phyloP scores from a whole-genome alignment of 2,888 invertebrate genomes.

The Drosophila demipolita region DNA sequence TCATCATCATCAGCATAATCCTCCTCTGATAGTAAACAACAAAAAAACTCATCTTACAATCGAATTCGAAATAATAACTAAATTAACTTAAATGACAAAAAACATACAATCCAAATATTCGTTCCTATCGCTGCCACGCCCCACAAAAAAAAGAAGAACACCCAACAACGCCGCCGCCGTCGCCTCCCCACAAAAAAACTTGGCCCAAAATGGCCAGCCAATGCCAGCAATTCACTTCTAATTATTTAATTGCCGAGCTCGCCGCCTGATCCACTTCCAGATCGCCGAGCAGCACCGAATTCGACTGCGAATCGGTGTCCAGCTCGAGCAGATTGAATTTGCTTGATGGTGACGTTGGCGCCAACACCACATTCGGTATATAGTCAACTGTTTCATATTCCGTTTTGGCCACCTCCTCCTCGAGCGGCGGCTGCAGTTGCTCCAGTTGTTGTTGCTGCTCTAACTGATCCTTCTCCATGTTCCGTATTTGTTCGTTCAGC shows the following conservation, averaged over 20 bases:
- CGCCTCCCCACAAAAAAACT: constrained; percentile 5
- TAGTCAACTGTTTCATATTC: constrained; percentile 84
- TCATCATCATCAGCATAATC: constrained; percentile 3
- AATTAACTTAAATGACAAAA: constrained; percentile 65
- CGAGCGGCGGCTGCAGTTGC: constrained; percentile 32
- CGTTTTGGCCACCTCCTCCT: constrained; percentile 75
- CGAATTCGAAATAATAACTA: constrained; percentile 60
- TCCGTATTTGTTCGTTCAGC: constrained; percentile 1
- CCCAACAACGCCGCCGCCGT: constrained; percentile 8
- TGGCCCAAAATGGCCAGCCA: constrained; percentile 26
- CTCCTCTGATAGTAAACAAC: constrained; percentile 36
- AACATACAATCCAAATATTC: constrained; percentile 55
- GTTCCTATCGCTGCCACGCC: constrained; percentile 53
- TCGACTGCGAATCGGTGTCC: constrained; percentile 81
- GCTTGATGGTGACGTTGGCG: constrained; percentile 57
- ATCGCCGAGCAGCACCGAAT: constrained; percentile 69
- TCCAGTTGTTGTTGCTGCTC: constrained; percentile 20
- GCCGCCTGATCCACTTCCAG: constrained; percentile 77
- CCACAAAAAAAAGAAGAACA: constrained; percentile 13
- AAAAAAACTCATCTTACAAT: constrained; percentile 56
- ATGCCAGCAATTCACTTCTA: constrained; percentile 43
- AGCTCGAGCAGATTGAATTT: constrained; percentile 76
- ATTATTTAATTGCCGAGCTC: constrained; percentile 45
- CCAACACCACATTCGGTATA: constrained; percentile 75
- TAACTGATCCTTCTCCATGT: constrained; percentile 19